These are phyloP conservation scores for Itoplectis maculator DNA, from an alignment of 2,888 invertebrate species.

Conservation along the genomic window DNA sequence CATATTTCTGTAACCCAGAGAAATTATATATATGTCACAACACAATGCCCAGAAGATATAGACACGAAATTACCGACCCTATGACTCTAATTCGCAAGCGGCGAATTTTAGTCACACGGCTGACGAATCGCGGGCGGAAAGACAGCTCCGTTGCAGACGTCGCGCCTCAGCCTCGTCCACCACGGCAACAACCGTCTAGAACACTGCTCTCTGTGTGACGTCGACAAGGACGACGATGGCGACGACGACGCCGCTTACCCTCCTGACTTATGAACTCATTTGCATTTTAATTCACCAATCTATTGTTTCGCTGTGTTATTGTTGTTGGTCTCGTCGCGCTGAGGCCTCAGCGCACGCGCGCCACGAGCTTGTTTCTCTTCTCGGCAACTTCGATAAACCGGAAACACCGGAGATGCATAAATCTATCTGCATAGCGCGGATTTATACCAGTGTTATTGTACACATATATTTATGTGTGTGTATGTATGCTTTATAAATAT, in stretches of 20 bases:
- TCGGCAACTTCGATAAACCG: constrained; percentile 57
- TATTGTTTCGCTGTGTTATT: constrained; percentile 77
- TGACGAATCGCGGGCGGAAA: not conserved
- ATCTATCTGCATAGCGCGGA: constrained; percentile 2
- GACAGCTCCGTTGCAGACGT: not conserved
- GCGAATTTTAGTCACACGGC: constrained; percentile 8
- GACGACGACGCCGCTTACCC: constrained; percentile 47
- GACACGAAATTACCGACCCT: not conserved
- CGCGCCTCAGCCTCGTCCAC: not conserved
- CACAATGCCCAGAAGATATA: not conserved
- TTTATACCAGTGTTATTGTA: not conserved
- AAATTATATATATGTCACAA: not conserved
- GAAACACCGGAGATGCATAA: constrained; percentile 42
- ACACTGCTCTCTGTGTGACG: constrained; percentile 66
- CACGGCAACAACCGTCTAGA: constrained; percentile 74
- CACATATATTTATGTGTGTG: no score
- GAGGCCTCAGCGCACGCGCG: constrained; percentile 52
- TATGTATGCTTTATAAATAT: no score
- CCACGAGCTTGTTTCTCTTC: constrained; percentile 38
- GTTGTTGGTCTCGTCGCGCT: constrained; percentile 70
- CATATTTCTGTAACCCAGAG: no score
- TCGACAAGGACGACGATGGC: constrained; percentile 25
- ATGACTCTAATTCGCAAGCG: not conserved
- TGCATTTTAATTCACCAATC: constrained; percentile 78
- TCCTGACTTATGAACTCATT: constrained; percentile 78